Evolutionary conservation across 2,113 vertebrate species (phyloP).

Genomic region (Charina bottae): DNA sequence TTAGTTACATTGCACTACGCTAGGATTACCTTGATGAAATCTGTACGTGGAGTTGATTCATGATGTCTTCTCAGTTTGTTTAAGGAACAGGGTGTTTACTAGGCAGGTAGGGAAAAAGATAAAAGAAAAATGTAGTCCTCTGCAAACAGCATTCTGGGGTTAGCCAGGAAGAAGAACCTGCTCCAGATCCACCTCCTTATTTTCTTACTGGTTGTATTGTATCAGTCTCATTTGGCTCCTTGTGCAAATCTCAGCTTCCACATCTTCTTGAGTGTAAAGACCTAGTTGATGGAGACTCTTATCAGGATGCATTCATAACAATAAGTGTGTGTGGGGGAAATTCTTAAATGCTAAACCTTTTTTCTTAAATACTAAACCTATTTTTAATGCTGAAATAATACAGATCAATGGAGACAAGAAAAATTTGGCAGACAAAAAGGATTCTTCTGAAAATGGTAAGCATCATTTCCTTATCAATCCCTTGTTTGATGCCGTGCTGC

Average conservation of each 20-base stretch:
- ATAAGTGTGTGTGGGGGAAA: not conserved
- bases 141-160: not conserved
- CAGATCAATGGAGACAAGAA: conserved; percentile 86
- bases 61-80: not conserved
- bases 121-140: not conserved
- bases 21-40: not conserved
- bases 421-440: conserved; percentile 74
- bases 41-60: not conserved
- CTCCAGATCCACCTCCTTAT: not conserved
- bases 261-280: not conserved
- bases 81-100: not conserved
- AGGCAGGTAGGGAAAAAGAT: not conserved
- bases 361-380: not conserved
- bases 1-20: not conserved
- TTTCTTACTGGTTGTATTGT: not conserved
- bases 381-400: conserved; percentile 16
- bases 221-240: not conserved
- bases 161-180: not conserved
- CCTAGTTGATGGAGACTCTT: too few species aligned
- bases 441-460: conserved; percentile 80
- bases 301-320: not conserved
- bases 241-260: too few species aligned
- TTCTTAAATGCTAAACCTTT: not conserved
- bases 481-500: not conserved
- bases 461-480: not conserved